Conservation (phyloP, 2,888 invertebrate species). For the Hipparchia semele region DNA sequence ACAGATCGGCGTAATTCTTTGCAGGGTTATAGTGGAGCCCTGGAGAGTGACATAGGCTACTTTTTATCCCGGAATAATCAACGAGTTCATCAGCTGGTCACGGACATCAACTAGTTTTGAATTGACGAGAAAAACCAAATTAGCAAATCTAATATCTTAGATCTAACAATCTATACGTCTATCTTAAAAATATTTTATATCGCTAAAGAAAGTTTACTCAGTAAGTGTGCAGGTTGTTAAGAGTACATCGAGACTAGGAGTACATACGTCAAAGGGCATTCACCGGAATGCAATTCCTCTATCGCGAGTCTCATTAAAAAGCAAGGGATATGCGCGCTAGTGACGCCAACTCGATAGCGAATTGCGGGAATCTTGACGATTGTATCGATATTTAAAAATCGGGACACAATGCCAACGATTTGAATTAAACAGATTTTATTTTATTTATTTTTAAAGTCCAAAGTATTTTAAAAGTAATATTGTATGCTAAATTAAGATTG, state of each 20-base stretch:
- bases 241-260: constrained; percentile 27
- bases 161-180: background rate
- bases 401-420: background rate
- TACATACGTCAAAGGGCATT: constrained; percentile 39
- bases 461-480: too few species aligned
- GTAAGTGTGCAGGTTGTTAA: constrained; percentile 8
- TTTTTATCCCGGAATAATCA: too few species aligned
- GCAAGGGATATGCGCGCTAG: constrained; percentile 37
- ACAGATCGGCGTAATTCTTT: too few species aligned
- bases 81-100: too few species aligned
- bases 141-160: too few species aligned
- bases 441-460: too few species aligned
- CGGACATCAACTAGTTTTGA: too few species aligned
- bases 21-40: too few species aligned
- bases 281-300: constrained; percentile 41
- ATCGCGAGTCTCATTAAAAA: constrained; percentile 40
- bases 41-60: too few species aligned
- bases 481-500: too few species aligned
- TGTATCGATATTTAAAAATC: background rate
- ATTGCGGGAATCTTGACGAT: constrained; percentile 14
- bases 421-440: background rate
- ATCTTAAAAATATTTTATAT: background rate
- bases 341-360: constrained; percentile 14
- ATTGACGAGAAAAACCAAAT: too few species aligned
- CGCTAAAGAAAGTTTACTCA: constrained; percentile 1